Evolutionary conservation across 2,888 invertebrate genomes (phyloP).

Genomic region (Drosophila lutescens): DNA sequence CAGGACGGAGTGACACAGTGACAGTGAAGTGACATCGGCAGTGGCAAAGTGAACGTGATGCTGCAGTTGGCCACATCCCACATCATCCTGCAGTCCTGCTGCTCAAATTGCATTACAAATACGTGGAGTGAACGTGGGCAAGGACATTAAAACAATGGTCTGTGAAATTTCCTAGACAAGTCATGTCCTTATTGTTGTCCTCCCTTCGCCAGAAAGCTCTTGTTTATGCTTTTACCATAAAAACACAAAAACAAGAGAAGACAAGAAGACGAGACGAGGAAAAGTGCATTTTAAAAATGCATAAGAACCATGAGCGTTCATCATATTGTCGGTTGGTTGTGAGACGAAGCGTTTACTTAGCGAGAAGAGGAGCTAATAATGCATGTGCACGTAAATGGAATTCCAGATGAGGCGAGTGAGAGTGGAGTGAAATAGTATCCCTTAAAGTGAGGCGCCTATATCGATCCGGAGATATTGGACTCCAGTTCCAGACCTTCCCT

Average conservation of each 20-base stretch:
- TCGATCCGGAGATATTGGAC: slow-evolving; percentile 4
- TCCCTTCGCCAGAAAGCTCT: slow-evolving; percentile 18
- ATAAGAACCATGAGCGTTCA: slow-evolving; percentile 62
- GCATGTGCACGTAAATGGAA: slow-evolving; percentile 59
- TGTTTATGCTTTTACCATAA: slow-evolving; percentile 59
- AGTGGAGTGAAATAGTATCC: slow-evolving; percentile 28
- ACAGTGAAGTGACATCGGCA: slow-evolving; percentile 43
- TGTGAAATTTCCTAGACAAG: slow-evolving; percentile 60
- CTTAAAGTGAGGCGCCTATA: slow-evolving; percentile 9
- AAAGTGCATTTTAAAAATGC: slow-evolving; percentile 77
- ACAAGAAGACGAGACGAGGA: slow-evolving; percentile 46
- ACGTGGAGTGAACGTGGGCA: slow-evolving; percentile 50
- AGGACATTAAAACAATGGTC: slow-evolving; percentile 66
- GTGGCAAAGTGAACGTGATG: slow-evolving; percentile 37
- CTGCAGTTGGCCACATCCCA: neutral
- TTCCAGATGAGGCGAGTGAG: slow-evolving; percentile 50
- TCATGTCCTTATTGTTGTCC: slow-evolving; percentile 45
- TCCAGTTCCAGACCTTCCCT: neutral
- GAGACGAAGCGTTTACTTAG: slow-evolving; percentile 36
- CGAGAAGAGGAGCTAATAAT: slow-evolving; percentile 46
- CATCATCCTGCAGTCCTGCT: slow-evolving; percentile 11
- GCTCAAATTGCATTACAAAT: slow-evolving; percentile 67
- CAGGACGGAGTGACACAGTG: slow-evolving; percentile 50
- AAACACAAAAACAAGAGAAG: slow-evolving; percentile 45
- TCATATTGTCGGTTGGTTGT: slow-evolving; percentile 51